A percentile compares a stretch with the other conserved stretches of the same genome.
Conservation (phyloP, 2,888 invertebrate genomes). For the Andrena hattorfiana region DNA sequence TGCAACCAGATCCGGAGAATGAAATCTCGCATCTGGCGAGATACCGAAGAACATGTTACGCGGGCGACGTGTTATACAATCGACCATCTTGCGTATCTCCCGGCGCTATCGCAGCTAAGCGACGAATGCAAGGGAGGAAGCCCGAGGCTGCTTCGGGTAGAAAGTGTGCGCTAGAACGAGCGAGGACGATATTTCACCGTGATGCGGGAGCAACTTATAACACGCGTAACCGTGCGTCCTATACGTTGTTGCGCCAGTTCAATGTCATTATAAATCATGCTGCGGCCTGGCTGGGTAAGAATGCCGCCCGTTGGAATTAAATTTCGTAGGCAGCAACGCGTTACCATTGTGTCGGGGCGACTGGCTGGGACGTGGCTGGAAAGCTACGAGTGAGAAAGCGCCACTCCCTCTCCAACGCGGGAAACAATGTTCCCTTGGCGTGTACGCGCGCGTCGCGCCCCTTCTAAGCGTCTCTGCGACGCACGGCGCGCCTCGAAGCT, state of each 20-base stretch:
- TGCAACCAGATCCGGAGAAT: constrained; percentile 40
- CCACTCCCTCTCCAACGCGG: constrained; percentile 3
- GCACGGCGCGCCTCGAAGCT: constrained; percentile 34
- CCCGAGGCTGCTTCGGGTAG: too few species aligned
- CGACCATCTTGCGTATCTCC: too few species aligned
- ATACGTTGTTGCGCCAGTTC: constrained; percentile 55
- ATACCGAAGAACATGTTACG: background rate
- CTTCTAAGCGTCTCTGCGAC: constrained; percentile 47
- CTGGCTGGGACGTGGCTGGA: constrained; percentile 23
- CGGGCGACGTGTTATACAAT: constrained; percentile 33
- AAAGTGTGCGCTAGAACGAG: too few species aligned
- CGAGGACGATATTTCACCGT: constrained; percentile 40
- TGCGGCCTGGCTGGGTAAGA: constrained; percentile 50
- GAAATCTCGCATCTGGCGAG: constrained; percentile 56
- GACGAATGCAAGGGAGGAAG: too few species aligned
- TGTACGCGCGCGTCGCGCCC: constrained; percentile 13
- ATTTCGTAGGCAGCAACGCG: constrained; percentile 61
- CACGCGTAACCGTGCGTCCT: constrained; percentile 51
- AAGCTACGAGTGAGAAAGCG: constrained; percentile 19
- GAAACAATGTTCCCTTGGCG: constrained; percentile 55
- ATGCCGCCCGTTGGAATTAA: constrained; percentile 61
- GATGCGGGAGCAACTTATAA: constrained; percentile 48
- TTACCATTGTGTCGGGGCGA: constrained; percentile 33
- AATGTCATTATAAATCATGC: constrained; percentile 72
- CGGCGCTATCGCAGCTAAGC: too few species aligned